A percentile compares a stretch with the other conserved stretches of the same genome.
Conservation (phyloP, 2,113 vertebrate species). For the Baryphthengus martii region DNA sequence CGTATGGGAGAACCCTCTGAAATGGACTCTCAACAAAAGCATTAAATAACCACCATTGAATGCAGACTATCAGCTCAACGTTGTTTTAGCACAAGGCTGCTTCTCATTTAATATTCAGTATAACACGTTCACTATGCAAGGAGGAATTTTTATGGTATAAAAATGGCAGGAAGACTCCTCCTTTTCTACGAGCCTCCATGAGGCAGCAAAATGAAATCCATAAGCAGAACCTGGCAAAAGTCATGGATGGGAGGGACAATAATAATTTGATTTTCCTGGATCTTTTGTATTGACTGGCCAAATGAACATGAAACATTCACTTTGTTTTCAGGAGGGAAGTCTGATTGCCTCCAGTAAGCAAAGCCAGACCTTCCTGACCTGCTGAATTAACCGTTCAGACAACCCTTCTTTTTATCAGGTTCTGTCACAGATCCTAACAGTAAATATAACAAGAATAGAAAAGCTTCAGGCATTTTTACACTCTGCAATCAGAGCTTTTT, state of each 20-base stretch:
- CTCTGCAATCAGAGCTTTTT: not conserved
- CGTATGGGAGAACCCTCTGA: not conserved
- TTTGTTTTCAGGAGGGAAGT: not conserved
- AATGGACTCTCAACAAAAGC: not conserved
- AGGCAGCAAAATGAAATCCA: not conserved
- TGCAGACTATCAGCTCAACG: not conserved
- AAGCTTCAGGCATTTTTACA: not conserved
- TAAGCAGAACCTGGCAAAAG: not conserved
- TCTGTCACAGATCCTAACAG: not conserved
- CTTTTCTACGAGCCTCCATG: not conserved
- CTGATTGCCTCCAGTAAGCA: not conserved
- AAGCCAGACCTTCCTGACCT: not conserved
- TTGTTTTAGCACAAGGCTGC: not conserved
- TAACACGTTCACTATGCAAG: not conserved
- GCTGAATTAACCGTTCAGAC: not conserved
- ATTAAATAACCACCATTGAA: not conserved
- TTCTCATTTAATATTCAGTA: not conserved
- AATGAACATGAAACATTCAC: not conserved
- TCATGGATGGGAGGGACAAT: not conserved
- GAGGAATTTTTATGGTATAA: not conserved
- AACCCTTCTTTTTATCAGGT: not conserved
- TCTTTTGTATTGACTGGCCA: not conserved
- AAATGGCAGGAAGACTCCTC: not conserved
- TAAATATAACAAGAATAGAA: not conserved
- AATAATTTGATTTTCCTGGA: not conserved